Base-by-base conservation (phyloP, 2,797 vertebrate species). In the Gephyroberyx darwinii region DNA sequence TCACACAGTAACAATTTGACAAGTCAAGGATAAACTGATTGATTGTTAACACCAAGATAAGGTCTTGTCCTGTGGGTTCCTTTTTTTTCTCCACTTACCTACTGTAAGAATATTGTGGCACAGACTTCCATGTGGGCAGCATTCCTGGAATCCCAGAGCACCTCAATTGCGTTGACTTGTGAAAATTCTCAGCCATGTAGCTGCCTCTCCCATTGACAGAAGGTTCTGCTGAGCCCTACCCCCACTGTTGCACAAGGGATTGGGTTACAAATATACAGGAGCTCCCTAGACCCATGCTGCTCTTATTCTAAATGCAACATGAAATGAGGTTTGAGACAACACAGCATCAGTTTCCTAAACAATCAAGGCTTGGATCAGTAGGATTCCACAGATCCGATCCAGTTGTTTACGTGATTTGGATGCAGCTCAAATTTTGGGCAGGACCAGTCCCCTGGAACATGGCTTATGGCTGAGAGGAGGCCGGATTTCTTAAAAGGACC, bases 401-500 rank as follows among this genome's bases (percentile, higher is more conserved):
- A 78, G 77, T 78, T 88, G 82, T 90, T 87, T 84, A 80, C 56
- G 51, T 88, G 81, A 89, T 86, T 87, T 86, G 75, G 82, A 82
- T 70, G 79, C 70, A 50, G 78, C 68, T 85, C 84, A 80, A 20
- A 69, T 67, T 78, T 73, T 48, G 71, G 77, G 75, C 75, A 67
- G 80, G 62, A 83, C 72, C 73, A 74, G 80, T 86, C 75, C 78
- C 74, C 74, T 69, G 75, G 81, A 80, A 77, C 70, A 77, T 26
- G 72, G 77, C 78, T 81, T 75, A 77, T 41, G 71, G 64, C 61
- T 78, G 82, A 82, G 74, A 75, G 74, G 67, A 86, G 79, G 84
- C 84, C 16, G 71, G 48, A 48, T 83, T 91, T 90, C 90, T 88
- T 92, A 89, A 93, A 92, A 90, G 89, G 66, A 91, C 83, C 89